These are phyloP conservation scores for Andricus curvator DNA, from an alignment of 2,888 invertebrate species.

Conservation along the genomic window DNA sequence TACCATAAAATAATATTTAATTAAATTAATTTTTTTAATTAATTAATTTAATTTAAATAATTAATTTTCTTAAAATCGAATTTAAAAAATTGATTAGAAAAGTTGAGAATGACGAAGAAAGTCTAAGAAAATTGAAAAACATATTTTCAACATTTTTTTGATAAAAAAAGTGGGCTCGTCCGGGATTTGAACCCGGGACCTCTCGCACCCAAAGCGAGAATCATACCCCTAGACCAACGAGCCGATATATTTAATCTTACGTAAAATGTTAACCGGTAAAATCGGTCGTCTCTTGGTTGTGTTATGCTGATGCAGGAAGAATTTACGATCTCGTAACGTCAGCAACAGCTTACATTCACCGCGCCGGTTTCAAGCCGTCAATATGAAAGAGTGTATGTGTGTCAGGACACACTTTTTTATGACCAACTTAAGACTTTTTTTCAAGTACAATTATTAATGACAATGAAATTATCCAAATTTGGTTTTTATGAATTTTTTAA, in stretches of 20 bases:
- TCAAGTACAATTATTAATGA: neutral
- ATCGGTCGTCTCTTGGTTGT: neutral
- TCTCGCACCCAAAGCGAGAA: constrained; percentile 87
- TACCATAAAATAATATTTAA: no score
- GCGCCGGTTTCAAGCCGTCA: neutral
- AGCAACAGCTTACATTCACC: neutral
- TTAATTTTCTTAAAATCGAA: neutral
- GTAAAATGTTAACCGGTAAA: neutral
- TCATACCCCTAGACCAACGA: constrained; percentile 85
- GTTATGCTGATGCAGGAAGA: neutral
- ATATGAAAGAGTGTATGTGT: neutral
- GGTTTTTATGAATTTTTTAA: no score
- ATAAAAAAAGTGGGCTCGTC: constrained; percentile 71
- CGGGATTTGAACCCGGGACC: constrained; percentile 81
- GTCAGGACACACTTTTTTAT: neutral
- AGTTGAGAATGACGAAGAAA: no score
- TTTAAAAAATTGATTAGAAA: no score
- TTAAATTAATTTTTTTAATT: no score
- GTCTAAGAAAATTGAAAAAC: neutral
- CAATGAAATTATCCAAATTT: no score
- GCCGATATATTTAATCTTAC: constrained; percentile 35
- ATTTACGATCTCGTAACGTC: neutral
- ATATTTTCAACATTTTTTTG: neutral
- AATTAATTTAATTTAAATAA: neutral
- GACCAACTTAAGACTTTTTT: neutral